phyloP scores from a whole-genome alignment of 2,888 invertebrate genomes.

The Graphium colonna region DNA sequence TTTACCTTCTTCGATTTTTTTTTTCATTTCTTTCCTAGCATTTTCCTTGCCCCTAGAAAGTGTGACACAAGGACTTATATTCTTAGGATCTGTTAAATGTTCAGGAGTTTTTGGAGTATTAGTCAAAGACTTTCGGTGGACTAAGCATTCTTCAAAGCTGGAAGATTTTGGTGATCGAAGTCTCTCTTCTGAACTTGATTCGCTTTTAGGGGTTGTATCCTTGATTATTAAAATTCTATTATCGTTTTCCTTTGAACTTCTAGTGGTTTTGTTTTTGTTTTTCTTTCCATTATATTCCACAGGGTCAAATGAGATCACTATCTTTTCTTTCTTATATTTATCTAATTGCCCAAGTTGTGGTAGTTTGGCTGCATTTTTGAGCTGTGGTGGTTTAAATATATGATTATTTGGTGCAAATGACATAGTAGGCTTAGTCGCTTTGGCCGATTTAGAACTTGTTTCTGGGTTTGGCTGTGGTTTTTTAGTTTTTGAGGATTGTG shows the following conservation, averaged over 20 bases:
- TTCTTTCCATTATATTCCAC: neutral
- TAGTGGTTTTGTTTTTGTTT: conserved; percentile 28
- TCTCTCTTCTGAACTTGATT: conserved; percentile 59
- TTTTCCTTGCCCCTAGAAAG: conserved; percentile 80
- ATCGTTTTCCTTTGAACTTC: conserved; percentile 27
- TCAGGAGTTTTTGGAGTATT: conserved; percentile 46
- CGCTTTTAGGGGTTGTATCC: conserved; percentile 53
- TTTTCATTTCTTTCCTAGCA: conserved; percentile 77
- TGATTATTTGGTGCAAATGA: conserved; percentile 79
- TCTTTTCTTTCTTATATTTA: conserved; percentile 26
- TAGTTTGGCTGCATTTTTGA: conserved; percentile 40
- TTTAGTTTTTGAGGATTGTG: conserved; percentile 42
- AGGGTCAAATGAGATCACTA: conserved; percentile 7
- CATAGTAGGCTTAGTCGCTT: conserved; percentile 20
- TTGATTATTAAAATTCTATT: conserved; percentile 40
- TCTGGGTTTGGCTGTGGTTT: neutral
- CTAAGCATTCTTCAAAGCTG: neutral
- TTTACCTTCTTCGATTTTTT: conserved; percentile 63
- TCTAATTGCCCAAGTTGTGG: conserved; percentile 34
- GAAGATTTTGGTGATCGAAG: conserved; percentile 52
- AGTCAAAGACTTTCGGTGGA: conserved; percentile 2
- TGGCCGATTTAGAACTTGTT: conserved; percentile 12
- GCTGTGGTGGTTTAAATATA: conserved; percentile 69
- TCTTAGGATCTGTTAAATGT: conserved; percentile 44
- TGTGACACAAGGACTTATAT: conserved; percentile 76